A percentile compares a stretch with the other conserved stretches of the same genome.
Conservation (phyloP, 2,888 invertebrate genomes). For the Chesias legatella region DNA sequence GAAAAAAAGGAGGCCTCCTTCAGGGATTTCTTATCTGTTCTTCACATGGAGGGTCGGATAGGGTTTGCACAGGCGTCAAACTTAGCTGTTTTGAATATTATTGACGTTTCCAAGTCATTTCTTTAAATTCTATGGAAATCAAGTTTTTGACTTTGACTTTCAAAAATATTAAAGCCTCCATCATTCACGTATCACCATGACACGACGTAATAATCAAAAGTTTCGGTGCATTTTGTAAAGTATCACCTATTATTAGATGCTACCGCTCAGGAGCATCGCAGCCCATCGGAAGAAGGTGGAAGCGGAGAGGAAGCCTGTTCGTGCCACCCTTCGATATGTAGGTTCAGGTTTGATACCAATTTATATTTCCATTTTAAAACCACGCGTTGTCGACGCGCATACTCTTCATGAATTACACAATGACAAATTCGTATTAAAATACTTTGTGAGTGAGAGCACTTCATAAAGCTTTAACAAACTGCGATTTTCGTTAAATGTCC, state of each 20-base stretch:
- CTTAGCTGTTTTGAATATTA: too few species aligned
- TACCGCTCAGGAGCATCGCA: too few species aligned
- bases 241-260: too few species aligned
- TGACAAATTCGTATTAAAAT: conserved; percentile 3
- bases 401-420: background rate
- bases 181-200: conserved; percentile 21
- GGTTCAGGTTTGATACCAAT: conserved; percentile 20
- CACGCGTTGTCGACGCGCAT: conserved; percentile 7
- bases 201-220: conserved; percentile 22
- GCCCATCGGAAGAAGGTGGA: conserved; percentile 46
- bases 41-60: too few species aligned
- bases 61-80: too few species aligned
- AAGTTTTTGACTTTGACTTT: too few species aligned
- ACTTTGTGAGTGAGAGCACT: too few species aligned
- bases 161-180: too few species aligned
- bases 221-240: conserved; percentile 19
- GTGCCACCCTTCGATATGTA: conserved; percentile 27
- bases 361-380: conserved; percentile 11
- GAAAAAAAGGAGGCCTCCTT: too few species aligned
- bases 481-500: conserved; percentile 5
- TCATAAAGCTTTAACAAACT: background rate
- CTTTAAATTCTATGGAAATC: too few species aligned
- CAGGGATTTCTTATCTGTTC: too few species aligned
- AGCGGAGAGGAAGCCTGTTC: conserved; percentile 31
- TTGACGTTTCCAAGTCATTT: too few species aligned